phyloP scores from a whole-genome alignment of 1,140 invertebrate species.

The Brachionus manjavacas region DNA sequence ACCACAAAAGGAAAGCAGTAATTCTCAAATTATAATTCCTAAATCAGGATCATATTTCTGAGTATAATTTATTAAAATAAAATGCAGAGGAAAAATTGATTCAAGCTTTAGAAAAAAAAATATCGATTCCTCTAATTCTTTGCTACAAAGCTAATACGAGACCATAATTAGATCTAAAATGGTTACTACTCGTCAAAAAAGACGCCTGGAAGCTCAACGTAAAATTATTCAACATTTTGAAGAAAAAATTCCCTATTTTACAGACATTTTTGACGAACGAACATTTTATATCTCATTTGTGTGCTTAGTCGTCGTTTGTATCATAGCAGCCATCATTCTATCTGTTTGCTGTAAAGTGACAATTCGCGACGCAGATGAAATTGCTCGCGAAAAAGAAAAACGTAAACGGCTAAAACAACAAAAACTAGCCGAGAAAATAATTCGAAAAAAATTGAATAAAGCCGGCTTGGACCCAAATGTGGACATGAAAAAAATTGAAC shows the following conservation, averaged over 20 bases:
- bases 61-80: conserved; percentile 2
- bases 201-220: conserved; percentile 19
- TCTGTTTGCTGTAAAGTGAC: conserved; percentile 30
- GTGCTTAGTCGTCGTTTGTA: neutral
- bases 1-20: neutral
- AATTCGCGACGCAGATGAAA: conserved; percentile 22
- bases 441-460: conserved; percentile 19
- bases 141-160: neutral
- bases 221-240: conserved; percentile 40
- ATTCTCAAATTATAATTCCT: neutral
- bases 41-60: neutral
- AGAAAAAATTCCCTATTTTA: conserved; percentile 40
- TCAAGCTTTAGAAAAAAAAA: neutral
- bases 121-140: neutral
- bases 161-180: neutral
- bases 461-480: neutral
- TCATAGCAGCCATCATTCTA: conserved; percentile 27
- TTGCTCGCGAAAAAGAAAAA: conserved; percentile 32
- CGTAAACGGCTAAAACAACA: conserved; percentile 28
- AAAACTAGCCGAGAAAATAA: conserved; percentile 32
- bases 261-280: conserved; percentile 35
- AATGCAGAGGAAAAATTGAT: neutral
- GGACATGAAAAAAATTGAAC: conserved; percentile 27
- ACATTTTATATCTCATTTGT: conserved; percentile 39
- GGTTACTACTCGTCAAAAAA: conserved; percentile 25